Percentiles rank a stretch among this genome's conserved stretches.
phyloP scores from a whole-genome alignment of 1,140 invertebrate genomes.

The Halesus radiatus region DNA sequence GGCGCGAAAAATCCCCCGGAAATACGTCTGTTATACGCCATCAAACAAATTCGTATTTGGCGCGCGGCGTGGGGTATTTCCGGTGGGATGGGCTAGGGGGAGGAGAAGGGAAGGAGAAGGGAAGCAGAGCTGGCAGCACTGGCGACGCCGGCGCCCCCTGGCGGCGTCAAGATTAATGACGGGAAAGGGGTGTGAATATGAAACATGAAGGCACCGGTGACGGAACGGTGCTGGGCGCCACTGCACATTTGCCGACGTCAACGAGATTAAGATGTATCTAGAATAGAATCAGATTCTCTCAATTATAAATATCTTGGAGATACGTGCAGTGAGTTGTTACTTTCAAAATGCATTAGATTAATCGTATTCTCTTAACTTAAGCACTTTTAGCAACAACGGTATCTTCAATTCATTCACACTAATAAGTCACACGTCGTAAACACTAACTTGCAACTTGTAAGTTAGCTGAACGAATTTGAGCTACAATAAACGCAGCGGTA shows the following conservation, averaged over 20 bases:
- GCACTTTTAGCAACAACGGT: too few relatives aligned
- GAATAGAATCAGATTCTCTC: slow-evolving; percentile 17
- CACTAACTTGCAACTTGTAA: too few relatives aligned
- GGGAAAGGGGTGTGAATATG: slow-evolving; percentile 56
- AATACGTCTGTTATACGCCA: slow-evolving; percentile 57
- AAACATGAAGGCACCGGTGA: slow-evolving; percentile 44
- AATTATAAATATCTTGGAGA: background rate
- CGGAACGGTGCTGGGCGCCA: slow-evolving; percentile 34
- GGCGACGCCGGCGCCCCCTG: slow-evolving; percentile 47
- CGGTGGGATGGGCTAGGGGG: background rate
- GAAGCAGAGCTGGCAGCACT: background rate
- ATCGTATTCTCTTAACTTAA: too few relatives aligned
- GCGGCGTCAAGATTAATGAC: slow-evolving; percentile 56
- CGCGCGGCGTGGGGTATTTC: slow-evolving; percentile 39
- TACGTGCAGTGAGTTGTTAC: background rate
- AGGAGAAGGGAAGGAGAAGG: too few relatives aligned
- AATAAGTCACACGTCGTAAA: too few relatives aligned
- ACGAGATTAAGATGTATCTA: slow-evolving; percentile 28
- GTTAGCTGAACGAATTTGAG: too few relatives aligned
- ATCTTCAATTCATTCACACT: too few relatives aligned
- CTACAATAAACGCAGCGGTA: too few relatives aligned
- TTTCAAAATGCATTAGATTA: too few relatives aligned
- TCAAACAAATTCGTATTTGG: slow-evolving; percentile 57
- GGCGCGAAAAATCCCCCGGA: slow-evolving; percentile 55
- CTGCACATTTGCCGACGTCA: slow-evolving; percentile 45